phyloP scores from a whole-genome alignment of 2,797 vertebrate genomes.

The Galagoides demidoff region DNA sequence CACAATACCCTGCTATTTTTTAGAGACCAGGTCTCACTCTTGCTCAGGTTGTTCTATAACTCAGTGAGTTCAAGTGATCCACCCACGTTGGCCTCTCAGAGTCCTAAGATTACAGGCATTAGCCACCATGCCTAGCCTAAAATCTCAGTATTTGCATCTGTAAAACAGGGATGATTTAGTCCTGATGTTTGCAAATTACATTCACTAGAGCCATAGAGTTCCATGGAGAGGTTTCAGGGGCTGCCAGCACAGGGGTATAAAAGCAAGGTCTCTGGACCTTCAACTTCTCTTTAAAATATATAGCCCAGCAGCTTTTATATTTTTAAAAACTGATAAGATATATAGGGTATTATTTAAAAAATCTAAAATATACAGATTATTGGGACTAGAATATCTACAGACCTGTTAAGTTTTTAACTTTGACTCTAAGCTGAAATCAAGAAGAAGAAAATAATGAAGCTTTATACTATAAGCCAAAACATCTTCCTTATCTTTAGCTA shows the following conservation, averaged over 20 bases:
- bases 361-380: not conserved
- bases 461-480: not conserved
- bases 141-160: not conserved
- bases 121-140: not conserved
- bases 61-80: no score
- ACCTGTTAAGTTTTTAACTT: not conserved
- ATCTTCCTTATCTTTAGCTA: not conserved
- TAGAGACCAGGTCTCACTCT: no score
- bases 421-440: conserved; percentile 17
- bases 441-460: not conserved
- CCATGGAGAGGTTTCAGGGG: not conserved
- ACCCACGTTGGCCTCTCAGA: no score
- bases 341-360: not conserved
- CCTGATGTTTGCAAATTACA: not conserved
- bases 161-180: not conserved
- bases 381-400: conserved; percentile 8
- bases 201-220: not conserved
- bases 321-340: not conserved
- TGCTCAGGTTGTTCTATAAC: no score
- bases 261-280: not conserved
- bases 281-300: not conserved
- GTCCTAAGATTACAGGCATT: no score
- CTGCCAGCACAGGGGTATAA: not conserved
- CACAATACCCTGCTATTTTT: no score
- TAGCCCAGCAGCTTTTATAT: not conserved